phyloP scores from a whole-genome alignment of 2,113 vertebrate species.

The Xenus cinereus region DNA sequence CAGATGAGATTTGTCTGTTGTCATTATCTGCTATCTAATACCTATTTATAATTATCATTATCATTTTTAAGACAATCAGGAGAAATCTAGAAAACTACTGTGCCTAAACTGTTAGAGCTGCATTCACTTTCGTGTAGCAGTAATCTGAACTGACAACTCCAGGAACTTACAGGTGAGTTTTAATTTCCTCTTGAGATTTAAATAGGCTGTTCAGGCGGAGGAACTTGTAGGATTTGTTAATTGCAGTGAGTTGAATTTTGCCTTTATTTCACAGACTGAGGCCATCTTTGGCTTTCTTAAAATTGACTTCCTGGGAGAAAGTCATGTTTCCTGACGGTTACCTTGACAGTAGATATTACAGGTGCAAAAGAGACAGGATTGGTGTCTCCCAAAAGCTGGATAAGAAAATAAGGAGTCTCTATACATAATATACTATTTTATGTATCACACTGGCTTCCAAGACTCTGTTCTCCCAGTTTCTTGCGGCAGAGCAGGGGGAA shows the following conservation, averaged over 20 bases:
- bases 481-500: fast-evolving
- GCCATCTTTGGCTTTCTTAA: background rate
- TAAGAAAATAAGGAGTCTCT: background rate
- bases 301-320: background rate
- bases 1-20: background rate
- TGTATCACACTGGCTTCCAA: background rate
- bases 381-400: background rate
- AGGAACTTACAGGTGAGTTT: background rate
- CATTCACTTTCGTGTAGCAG: background rate
- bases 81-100: background rate
- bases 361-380: background rate
- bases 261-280: background rate
- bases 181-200: background rate
- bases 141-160: background rate
- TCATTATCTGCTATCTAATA: background rate
- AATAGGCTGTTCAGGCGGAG: background rate
- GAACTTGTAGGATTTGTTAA: background rate
- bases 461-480: background rate
- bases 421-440: background rate
- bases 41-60: background rate
- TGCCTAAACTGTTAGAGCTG: background rate
- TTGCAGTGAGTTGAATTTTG: background rate
- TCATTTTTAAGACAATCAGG: background rate
- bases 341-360: background rate
- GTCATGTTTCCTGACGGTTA: background rate